Percentiles rank a stretch among this genome's conserved stretches.
These are phyloP conservation scores for Calosoma granatense DNA, from an alignment of 1,140 invertebrate species.

Conservation along the genomic window DNA sequence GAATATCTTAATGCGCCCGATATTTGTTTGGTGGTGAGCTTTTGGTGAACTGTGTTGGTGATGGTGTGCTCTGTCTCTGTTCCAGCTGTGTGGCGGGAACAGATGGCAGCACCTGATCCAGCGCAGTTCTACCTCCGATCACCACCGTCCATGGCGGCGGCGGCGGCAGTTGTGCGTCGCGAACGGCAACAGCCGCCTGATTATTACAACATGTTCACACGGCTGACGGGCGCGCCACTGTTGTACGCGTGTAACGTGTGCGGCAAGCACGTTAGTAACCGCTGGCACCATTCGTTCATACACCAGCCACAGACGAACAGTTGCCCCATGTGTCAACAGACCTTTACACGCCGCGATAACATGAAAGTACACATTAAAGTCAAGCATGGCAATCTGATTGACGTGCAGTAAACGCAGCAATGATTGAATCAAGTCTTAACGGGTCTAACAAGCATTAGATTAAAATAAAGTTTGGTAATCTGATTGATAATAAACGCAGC, in stretches of 20 bases:
- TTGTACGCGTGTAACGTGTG: slow-evolving; percentile 46
- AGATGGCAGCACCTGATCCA: slow-evolving; percentile 3
- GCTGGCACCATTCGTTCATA: slow-evolving; percentile 60
- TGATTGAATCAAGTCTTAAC: too few species aligned
- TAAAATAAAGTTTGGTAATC: too few species aligned
- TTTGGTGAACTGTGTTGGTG: too few species aligned
- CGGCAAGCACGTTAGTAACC: slow-evolving; percentile 60
- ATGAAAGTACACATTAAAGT: slow-evolving; percentile 57
- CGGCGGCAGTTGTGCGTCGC: background rate
- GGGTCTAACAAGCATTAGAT: too few species aligned
- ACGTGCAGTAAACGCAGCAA: slow-evolving; percentile 25
- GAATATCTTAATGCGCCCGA: too few species aligned
- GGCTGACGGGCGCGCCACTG: slow-evolving; percentile 17
- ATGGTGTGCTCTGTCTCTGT: slow-evolving; percentile 24
- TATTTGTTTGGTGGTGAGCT: too few species aligned
- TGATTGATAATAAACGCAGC: too few species aligned
- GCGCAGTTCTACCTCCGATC: slow-evolving; percentile 1
- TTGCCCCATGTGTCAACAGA: slow-evolving; percentile 54
- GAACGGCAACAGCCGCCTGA: slow-evolving; percentile 11
- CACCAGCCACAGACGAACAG: slow-evolving; percentile 58
- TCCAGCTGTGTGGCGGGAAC: slow-evolving; percentile 24
- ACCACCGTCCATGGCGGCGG: background rate
- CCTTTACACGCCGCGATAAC: slow-evolving; percentile 58
- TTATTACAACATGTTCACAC: slow-evolving; percentile 22
- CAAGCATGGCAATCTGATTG: slow-evolving; percentile 41